Base-by-base conservation (phyloP, 2,113 vertebrate genomes). In the Nibea coibor region DNA sequence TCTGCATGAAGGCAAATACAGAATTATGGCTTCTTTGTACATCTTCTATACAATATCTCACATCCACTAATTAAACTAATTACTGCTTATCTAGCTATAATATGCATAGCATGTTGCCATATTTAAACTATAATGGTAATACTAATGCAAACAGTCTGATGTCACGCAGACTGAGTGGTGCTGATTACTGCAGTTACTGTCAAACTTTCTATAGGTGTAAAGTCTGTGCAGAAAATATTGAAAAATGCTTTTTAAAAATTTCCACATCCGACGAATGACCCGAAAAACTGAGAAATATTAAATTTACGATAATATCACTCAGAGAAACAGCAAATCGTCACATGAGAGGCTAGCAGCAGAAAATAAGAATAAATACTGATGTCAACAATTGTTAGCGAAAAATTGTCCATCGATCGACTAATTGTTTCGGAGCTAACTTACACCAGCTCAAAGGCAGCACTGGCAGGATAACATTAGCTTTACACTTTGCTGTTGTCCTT, bases 11-110 rank as follows among this genome's bases (percentile, higher is more conserved):
- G 42, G 72, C 39, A 72, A 76, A 64, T 31, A 28, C 9, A 59
- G 47, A 85, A 72, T 73, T 43, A 80, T 54, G 54, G 39, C 72
- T 63, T 74, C 65, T 83, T 62, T 78, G 68, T 72, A 53, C 66
- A 28, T 67, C 62, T 58, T 59, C 24, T n/a, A 47, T 26, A 57
- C 8, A 53, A 63, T 22, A 71, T 57, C 54, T 61, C 26, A 71
- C 67, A 62, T 82, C 54, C 26, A 16, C 50, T 66, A 75, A 82
- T 80, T 66, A 73, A 81, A 78, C 35, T 57, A 78, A 86, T 78
- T 63, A 62, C 56, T 45, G 53, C n/a, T 66, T 75, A 80, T 12
- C 64, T 50, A 7, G 62, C 45, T 88, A 39, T 83, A 75, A 83
- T 71, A 56, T 56, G 31, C 4, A 11, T 7, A 10, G 14, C 1